phyloP scores from a whole-genome alignment of 2,797 vertebrate genomes.

The Arrhamphus sclerolepis region DNA sequence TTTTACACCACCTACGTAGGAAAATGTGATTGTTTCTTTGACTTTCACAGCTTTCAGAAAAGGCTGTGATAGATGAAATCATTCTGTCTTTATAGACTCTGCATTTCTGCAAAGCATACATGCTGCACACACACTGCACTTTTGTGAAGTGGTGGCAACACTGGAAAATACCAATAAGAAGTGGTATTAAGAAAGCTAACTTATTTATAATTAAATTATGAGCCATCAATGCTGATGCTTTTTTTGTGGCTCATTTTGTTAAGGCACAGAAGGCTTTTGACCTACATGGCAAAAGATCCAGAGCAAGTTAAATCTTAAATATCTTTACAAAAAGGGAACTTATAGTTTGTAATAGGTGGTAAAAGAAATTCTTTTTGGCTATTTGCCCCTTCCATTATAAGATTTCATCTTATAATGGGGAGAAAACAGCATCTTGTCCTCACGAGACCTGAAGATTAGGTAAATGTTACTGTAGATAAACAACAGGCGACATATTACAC shows the following conservation, averaged over 20 bases:
- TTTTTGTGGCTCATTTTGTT: constrained; percentile 42
- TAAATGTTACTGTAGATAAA: too few species aligned
- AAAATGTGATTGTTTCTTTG: constrained; percentile 84
- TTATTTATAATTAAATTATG: neutral
- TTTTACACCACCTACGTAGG: constrained; percentile 92
- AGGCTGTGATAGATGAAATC: constrained; percentile 67
- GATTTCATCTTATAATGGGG: too few species aligned
- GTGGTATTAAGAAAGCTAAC: constrained; percentile 49
- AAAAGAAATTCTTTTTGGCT: too few species aligned
- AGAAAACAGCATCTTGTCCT: too few species aligned
- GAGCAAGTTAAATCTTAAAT: too few species aligned
- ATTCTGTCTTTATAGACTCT: constrained; percentile 50
- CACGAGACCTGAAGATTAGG: too few species aligned
- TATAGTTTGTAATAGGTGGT: too few species aligned
- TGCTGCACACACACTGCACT: constrained; percentile 49
- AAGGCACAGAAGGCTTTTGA: constrained; percentile 12
- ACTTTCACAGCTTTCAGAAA: constrained; percentile 71
- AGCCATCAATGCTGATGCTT: constrained; percentile 8
- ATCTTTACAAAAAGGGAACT: too few species aligned
- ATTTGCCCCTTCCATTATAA: too few species aligned
- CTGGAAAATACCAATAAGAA: constrained; percentile 63
- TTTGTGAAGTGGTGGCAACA: constrained; percentile 39
- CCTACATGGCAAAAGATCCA: constrained; percentile 37
- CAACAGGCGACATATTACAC: too few species aligned
- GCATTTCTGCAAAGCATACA: constrained; percentile 57